These are phyloP conservation scores for Mycogona germanica DNA, from an alignment of 2,888 invertebrate genomes.

Conservation along the genomic window DNA sequence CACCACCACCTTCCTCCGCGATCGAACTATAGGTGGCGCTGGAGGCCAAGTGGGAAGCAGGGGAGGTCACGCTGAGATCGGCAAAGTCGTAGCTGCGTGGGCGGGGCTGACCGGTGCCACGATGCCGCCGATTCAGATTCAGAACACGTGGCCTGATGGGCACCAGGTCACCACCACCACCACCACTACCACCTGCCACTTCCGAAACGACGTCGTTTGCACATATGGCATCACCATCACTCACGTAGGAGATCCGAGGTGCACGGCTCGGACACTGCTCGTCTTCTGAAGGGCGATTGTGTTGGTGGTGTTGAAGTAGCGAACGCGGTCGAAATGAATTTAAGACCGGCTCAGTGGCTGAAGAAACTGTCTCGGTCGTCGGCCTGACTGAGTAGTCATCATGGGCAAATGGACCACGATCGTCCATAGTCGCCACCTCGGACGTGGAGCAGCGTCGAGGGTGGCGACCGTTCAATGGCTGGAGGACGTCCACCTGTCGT, in stretches of 20 bases:
- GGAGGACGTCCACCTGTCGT: no score
- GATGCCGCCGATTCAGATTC: not conserved
- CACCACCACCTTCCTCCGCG: not conserved
- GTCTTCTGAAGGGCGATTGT: no score
- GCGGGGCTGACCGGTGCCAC: not conserved
- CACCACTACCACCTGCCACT: not conserved
- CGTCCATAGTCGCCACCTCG: no score
- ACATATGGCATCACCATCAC: slow-evolving; percentile 11
- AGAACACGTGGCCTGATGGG: not conserved
- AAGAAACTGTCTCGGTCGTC: no score
- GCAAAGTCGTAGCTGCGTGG: slow-evolving; percentile 20
- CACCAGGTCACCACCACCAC: not conserved
- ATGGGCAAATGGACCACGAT: no score
- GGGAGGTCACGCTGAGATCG: slow-evolving; percentile 4
- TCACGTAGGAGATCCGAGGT: slow-evolving; percentile 18
- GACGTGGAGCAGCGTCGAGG: no score
- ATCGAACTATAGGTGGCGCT: not conserved
- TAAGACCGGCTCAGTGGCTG: no score
- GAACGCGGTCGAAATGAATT: no score
- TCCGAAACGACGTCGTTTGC: not conserved
- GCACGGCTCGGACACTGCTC: not conserved
- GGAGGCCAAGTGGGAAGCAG: not conserved
- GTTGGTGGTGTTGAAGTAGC: no score
- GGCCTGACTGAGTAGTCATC: no score
- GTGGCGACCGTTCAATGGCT: no score